Percentiles rank a stretch among this genome's conserved stretches.
phyloP scores from a whole-genome alignment of 2,113 vertebrate genomes.

The Nicator chloris region DNA sequence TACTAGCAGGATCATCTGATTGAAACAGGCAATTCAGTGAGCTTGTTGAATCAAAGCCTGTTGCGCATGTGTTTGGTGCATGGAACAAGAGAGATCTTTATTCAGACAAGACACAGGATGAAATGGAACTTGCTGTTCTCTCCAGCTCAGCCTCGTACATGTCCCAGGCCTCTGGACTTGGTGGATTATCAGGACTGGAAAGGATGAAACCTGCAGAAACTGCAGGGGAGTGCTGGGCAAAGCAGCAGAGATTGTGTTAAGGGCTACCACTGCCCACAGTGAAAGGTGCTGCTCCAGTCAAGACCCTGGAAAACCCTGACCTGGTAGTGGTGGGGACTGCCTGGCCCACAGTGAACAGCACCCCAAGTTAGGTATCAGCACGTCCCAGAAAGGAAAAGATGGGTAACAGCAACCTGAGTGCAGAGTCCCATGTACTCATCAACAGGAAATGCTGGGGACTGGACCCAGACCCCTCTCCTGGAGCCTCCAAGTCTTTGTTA shows the following conservation, averaged over 20 bases:
- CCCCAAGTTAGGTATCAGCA: neutral
- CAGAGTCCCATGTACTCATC: neutral
- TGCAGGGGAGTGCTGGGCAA: neutral
- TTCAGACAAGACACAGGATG: neutral
- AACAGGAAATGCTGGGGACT: neutral
- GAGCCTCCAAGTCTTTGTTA: neutral
- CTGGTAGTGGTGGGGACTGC: neutral
- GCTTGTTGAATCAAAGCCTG: neutral
- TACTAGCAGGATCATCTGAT: slow-evolving; percentile 34
- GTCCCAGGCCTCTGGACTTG: neutral
- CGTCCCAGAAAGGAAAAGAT: accelerated
- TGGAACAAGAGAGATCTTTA: neutral
- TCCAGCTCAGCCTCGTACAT: neutral
- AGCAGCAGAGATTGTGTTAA: neutral
- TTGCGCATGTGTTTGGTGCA: neutral
- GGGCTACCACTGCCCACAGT: neutral
- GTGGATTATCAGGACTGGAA: neutral
- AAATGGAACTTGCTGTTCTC: neutral
- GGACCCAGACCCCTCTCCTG: neutral
- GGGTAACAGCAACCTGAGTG: neutral
- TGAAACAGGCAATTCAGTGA: neutral
- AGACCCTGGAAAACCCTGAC: accelerated
- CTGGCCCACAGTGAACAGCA: neutral
- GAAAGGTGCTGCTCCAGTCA: neutral
- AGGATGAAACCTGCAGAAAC: neutral